A percentile compares a stretch with the other conserved stretches of the same genome.
These are phyloP conservation scores for Orchesellides sinensis DNA, from an alignment of 2,888 invertebrate species.

Conservation along the genomic window DNA sequence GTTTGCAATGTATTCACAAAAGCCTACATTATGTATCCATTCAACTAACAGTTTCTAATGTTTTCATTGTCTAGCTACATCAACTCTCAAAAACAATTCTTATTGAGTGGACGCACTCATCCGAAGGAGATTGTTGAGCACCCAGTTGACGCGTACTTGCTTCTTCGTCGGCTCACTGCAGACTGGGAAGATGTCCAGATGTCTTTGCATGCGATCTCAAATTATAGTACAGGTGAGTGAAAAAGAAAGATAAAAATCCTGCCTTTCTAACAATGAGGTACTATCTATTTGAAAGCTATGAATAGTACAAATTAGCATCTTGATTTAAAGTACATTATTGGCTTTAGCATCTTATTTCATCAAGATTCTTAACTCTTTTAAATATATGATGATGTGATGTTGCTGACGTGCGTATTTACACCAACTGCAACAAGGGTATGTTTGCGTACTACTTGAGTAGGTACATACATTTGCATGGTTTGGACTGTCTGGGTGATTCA, in stretches of 20 bases:
- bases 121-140: slow-evolving; percentile 75
- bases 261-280: neutral
- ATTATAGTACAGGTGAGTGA: slow-evolving; percentile 74
- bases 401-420: neutral
- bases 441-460: neutral
- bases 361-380: neutral
- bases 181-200: slow-evolving; percentile 76
- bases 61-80: slow-evolving; percentile 73
- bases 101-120: slow-evolving; percentile 68
- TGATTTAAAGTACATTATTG: no score
- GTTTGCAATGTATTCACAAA: no score
- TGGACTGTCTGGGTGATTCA: no score
- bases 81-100: slow-evolving; percentile 70
- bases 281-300: neutral
- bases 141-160: slow-evolving; percentile 76
- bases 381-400: neutral
- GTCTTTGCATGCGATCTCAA: slow-evolving; percentile 74
- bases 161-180: slow-evolving; percentile 76
- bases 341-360: neutral
- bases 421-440: neutral
- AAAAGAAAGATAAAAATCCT: slow-evolving; percentile 1
- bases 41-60: neutral
- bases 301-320: neutral
- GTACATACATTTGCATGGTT: neutral
- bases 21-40: no score